phyloP scores from a whole-genome alignment of 2,113 vertebrate genomes.

The Arvicanthis niloticus region DNA sequence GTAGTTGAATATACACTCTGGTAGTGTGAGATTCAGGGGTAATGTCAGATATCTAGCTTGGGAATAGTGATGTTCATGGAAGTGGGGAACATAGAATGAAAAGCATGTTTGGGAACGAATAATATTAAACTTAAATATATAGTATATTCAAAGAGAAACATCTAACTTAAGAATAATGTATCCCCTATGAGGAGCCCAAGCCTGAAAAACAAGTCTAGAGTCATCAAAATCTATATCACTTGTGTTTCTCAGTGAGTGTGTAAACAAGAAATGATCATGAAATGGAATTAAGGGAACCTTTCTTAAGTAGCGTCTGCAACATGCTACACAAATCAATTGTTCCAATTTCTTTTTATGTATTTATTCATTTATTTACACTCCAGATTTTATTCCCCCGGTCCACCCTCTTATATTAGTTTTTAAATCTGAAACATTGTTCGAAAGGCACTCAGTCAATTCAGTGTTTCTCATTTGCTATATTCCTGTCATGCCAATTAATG shows the following conservation, averaged over 20 bases:
- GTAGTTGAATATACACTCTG: not conserved
- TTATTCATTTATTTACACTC: too few relatives aligned
- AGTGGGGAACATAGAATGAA: not conserved
- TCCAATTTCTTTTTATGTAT: not conserved
- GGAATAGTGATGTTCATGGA: not conserved
- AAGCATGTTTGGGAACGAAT: not conserved
- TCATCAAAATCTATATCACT: not conserved
- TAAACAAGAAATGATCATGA: not conserved
- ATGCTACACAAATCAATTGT: not conserved
- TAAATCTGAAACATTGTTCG: not conserved
- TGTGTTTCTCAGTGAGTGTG: not conserved
- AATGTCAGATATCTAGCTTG: not conserved
- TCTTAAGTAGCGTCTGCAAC: not conserved
- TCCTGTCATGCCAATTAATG: not conserved
- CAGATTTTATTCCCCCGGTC: too few relatives aligned
- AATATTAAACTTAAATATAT: not conserved
- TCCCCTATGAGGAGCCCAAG: not conserved
- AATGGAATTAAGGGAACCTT: not conserved
- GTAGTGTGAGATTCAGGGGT: not conserved
- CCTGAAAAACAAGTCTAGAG: not conserved
- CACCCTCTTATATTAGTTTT: not conserved
- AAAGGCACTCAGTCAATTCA: not conserved
- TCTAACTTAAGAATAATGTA: not conserved
- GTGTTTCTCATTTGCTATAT: not conserved
- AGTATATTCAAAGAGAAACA: not conserved